Evolutionary conservation across 2,797 vertebrate species (phyloP).

Genomic region (Naso thynnoides): DNA sequence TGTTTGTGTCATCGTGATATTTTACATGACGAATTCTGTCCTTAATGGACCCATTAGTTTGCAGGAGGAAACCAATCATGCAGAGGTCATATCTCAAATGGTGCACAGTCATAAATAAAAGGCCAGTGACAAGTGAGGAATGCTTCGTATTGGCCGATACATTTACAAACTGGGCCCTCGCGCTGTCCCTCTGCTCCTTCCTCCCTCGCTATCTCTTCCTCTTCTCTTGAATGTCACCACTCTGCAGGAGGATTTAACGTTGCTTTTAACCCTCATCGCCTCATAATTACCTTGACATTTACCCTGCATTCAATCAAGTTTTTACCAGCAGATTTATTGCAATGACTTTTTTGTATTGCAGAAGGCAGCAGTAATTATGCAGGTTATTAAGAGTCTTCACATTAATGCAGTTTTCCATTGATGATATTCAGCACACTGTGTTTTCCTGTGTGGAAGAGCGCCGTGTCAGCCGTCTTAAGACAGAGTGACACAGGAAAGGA

Average conservation of each 20-base stretch:
- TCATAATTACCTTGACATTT: conserved; percentile 91
- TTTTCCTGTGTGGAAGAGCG: conserved; percentile 62
- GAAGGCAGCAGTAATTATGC: conserved; percentile 83
- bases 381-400: conserved; percentile 77
- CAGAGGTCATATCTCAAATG: conserved; percentile 78
- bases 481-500: conserved; percentile 82
- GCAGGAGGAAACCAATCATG: conserved; percentile 71
- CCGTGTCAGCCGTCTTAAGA: conserved; percentile 65
- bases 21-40: conserved; percentile 69
- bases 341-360: conserved; percentile 84
- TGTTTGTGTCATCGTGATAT: conserved; percentile 69
- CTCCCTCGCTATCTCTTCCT: conserved; percentile 66
- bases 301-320: conserved; percentile 90
- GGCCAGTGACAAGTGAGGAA: conserved; percentile 67
- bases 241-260: conserved; percentile 86
- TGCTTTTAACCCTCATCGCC: conserved; percentile 88
- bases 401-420: conserved; percentile 68
- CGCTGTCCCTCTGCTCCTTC: conserved; percentile 46
- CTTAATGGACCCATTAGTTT: conserved; percentile 69
- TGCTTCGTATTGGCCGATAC: conserved; percentile 71
- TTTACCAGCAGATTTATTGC: conserved; percentile 85
- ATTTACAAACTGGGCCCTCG: conserved; percentile 79
- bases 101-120: conserved; percentile 77
- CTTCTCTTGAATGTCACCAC: conserved; percentile 85
- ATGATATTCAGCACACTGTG: conserved; percentile 52